Conservation (phyloP, 2,888 invertebrate species). For the Lithophane ornitopus region DNA sequence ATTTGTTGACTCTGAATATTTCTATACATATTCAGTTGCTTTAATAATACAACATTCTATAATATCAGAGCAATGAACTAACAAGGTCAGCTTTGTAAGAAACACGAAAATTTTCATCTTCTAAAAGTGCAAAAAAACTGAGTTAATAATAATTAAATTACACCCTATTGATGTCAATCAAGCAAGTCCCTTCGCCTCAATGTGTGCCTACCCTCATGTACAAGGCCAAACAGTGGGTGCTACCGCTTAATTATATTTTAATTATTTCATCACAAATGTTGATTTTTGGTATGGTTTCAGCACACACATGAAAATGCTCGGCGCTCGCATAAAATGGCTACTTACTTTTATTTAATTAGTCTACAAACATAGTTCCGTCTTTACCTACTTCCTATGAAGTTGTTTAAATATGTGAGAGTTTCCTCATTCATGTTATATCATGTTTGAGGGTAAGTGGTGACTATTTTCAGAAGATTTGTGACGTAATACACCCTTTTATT, state of each 20-base stretch:
- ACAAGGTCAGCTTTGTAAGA: background rate
- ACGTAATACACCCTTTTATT: background rate
- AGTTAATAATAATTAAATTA: background rate
- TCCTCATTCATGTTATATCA: background rate
- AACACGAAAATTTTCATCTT: conserved; percentile 15
- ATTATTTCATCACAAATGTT: conserved; percentile 67
- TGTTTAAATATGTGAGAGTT: background rate
- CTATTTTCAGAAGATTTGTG: background rate
- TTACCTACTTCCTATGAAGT: background rate
- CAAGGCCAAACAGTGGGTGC: conserved; percentile 40
- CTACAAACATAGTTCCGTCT: background rate
- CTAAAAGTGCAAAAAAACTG: conserved; percentile 2
- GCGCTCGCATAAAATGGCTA: conserved; percentile 22
- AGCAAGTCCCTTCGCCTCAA: conserved; percentile 4
- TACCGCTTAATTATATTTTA: conserved; percentile 63
- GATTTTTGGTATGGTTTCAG: conserved; percentile 61
- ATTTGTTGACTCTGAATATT: background rate
- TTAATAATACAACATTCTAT: background rate
- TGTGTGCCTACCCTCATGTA: conserved; percentile 33
- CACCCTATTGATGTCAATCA: conserved; percentile 7
- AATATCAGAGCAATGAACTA: background rate
- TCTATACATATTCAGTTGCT: background rate
- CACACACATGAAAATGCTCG: conserved; percentile 41
- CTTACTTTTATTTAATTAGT: conserved; percentile 34
- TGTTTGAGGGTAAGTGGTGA: background rate